phyloP scores from a whole-genome alignment of 1,140 invertebrate species.

The Rhopalosiphum padi region DNA sequence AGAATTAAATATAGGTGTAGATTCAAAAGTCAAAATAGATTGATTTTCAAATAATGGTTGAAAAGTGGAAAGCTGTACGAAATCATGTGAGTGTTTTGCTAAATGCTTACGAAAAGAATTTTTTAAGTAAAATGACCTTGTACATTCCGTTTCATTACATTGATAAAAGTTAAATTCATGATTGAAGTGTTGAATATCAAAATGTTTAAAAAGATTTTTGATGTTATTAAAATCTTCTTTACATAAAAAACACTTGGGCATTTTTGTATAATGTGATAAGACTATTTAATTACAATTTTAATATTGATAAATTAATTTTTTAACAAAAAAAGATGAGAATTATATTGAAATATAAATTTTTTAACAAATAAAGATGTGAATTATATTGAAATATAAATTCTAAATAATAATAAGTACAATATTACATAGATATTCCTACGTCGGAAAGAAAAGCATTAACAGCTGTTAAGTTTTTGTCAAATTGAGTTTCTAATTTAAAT shows the following conservation, averaged over 20 bases:
- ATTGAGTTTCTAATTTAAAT: neutral
- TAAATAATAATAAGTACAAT: too few relatives aligned
- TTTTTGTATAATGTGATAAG: too few relatives aligned
- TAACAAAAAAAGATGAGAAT: too few relatives aligned
- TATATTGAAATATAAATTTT: too few relatives aligned
- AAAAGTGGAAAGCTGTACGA: neutral
- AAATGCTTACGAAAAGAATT: constrained; percentile 1
- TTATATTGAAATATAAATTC: too few relatives aligned
- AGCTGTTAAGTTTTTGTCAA: neutral
- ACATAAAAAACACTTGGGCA: neutral
- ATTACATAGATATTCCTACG: neutral
- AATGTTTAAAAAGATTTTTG: neutral
- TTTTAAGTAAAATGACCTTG: neutral
- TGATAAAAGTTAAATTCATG: neutral
- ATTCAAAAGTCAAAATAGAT: too few relatives aligned
- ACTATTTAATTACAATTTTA: too few relatives aligned
- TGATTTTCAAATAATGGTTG: too few relatives aligned
- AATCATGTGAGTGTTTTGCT: neutral
- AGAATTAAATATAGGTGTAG: too few relatives aligned
- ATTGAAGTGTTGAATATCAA: neutral
- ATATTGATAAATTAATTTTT: too few relatives aligned
- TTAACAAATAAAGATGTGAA: too few relatives aligned
- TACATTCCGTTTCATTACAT: neutral
- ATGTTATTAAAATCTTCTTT: neutral
- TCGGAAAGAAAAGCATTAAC: neutral